phyloP scores from a whole-genome alignment of 2,113 vertebrate genomes.

The Amphiprion ocellaris region DNA sequence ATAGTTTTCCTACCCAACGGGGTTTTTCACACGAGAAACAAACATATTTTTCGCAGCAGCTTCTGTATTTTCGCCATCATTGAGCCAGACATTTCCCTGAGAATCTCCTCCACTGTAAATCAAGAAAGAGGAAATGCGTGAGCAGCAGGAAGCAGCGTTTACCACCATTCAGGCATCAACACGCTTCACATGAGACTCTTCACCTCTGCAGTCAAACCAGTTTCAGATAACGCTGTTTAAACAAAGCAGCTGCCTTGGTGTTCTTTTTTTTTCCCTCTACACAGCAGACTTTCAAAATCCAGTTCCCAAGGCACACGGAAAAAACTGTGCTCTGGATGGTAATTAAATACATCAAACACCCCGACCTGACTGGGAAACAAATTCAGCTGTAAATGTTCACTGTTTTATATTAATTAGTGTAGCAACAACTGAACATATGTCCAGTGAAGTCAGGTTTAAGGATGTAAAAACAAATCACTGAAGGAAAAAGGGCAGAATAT shows the following conservation, averaged over 20 bases:
- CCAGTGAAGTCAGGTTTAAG: not conserved
- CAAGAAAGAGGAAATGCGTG: slow-evolving; percentile 39
- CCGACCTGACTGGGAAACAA: too few species aligned
- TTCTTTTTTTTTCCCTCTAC: not conserved
- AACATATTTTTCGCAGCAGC: not conserved
- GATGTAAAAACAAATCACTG: not conserved
- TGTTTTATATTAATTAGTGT: too few species aligned
- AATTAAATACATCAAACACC: slow-evolving; percentile 8
- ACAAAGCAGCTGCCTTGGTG: slow-evolving; percentile 17
- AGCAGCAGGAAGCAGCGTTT: slow-evolving; percentile 3
- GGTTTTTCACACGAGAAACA: too few species aligned
- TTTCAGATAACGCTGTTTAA: slow-evolving; percentile 40
- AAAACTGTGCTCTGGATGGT: not conserved
- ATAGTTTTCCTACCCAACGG: too few species aligned
- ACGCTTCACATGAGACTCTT: slow-evolving; percentile 5
- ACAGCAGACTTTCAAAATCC: not conserved
- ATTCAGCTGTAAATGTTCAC: too few species aligned
- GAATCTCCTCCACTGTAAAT: slow-evolving; percentile 13
- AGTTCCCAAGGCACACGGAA: not conserved
- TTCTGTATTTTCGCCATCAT: not conserved
- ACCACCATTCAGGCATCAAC: not conserved
- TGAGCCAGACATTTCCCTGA: slow-evolving; percentile 35
- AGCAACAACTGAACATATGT: too few species aligned
- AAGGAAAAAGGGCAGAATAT: too few species aligned
- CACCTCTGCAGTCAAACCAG: slow-evolving; percentile 37